phyloP scores from a whole-genome alignment of 2,113 vertebrate species.

The Narcine bancroftii region DNA sequence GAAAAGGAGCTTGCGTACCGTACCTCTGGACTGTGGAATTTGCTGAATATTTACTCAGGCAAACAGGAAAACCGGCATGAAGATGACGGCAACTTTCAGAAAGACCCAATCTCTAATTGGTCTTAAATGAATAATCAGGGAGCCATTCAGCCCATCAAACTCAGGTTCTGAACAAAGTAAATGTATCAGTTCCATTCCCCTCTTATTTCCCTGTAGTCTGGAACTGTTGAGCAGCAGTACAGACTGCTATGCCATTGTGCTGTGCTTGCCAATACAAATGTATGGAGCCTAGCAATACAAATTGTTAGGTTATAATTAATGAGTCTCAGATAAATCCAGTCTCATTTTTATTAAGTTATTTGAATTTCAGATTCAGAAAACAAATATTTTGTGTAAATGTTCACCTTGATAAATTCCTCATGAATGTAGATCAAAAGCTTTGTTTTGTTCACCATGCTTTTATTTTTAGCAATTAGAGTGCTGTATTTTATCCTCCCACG shows the following conservation, averaged over 20 bases:
- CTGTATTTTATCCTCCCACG: not conserved
- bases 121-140: not conserved
- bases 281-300: not conserved
- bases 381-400: not conserved
- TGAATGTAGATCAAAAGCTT: not conserved
- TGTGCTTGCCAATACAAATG: not conserved
- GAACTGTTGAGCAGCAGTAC: too few species aligned
- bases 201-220: too few species aligned
- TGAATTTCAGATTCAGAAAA: not conserved
- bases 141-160: too few species aligned
- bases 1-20: conserved; percentile 8
- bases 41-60: not conserved
- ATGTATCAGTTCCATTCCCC: too few species aligned
- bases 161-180: too few species aligned
- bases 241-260: too few species aligned
- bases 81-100: not conserved
- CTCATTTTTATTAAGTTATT: not conserved
- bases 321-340: not conserved
- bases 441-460: not conserved
- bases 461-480: not conserved
- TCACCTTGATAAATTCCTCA: not conserved
- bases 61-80: not conserved
- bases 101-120: not conserved
- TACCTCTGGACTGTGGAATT: too few species aligned
- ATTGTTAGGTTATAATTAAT: not conserved